Base-by-base conservation (phyloP, 2,797 vertebrate genomes). In the Sebastes cheni region DNA sequence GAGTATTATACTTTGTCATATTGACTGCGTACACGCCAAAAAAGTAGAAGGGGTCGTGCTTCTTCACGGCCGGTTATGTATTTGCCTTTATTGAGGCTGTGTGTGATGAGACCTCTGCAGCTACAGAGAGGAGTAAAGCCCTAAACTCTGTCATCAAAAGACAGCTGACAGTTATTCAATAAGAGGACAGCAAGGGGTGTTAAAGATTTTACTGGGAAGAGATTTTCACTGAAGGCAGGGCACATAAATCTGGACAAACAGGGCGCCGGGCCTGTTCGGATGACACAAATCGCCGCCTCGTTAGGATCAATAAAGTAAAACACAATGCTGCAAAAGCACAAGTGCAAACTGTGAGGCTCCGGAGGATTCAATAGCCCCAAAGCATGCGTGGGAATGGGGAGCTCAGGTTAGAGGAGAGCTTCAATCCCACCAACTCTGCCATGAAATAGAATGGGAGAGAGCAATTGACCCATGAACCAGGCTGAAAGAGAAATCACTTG, bases 251-350 rank as follows among this genome's bases (percentile, higher is more conserved):
- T 89, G 72, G 80, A 93, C 90, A 92, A 94, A 93, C 89, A 85
- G 77, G 81, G 80, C 61, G 79, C 88, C 70, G 7, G 54, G 85
- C 75, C 86, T 88, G 83, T 77, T 88, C 83, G 55, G 90, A 90
- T 87, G 94, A 93, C 93, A 94, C 91, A 93, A 92, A 93, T 91
- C 73, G 81, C 81, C 78, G 86, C 89, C 91, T 91, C 80, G 82
- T 93, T 93, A 89, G 89, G 92, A 95, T 95, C 95, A 95, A 95
- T 95, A 93, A 94, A 92, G 90, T 81, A 86, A 91, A 93, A 93
- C 90, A 95, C 93, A 94, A 95, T 92, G 84, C 88, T 75, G 85
- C 61, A 29, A 84, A 93, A 93, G 90, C 89, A 91, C 87, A 93
- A 93, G 92, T 87, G 91, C 91, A 93, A 92, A 93, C 87, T 88